Evolutionary conservation across 2,888 invertebrate genomes (phyloP), one percentile per base, ranked within the genome.

Genomic region (Dermolepida albohirtum): DNA sequence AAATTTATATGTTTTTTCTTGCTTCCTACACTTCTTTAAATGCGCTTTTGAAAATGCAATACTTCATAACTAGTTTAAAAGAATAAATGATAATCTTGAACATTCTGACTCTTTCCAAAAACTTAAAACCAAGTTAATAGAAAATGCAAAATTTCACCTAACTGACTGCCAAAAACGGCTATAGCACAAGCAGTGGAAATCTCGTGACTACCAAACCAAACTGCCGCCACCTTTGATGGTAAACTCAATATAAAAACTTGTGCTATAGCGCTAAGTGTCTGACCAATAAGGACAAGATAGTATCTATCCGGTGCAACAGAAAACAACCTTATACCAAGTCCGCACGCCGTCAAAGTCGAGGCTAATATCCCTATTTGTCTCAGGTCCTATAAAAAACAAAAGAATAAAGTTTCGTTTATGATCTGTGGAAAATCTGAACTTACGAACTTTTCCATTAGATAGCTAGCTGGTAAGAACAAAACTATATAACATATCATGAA

Each of bases 401-500:
- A 29, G 8, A 49, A 40, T 11, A 14, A 29, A 59, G 51, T 8
- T 34, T 10, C 11, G 12, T 11, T 44, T 16, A 22, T 55, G 1
- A 43, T 39, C 10, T 27, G 40, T 11, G 11, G 0, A 12, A 17
- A 34, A 16, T 54, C 10, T 27, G 12, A 12, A 65, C 65, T 65
- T 51, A 68, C 68, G 27, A 65, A 51, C 63, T 39, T 64, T 63
- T 66, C 64, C 66, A 93, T 78, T 65, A 98, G 88, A 90, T 93
- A 98, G 80, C 96, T 95, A 16, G 93, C 96, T 0, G 98, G 98
- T 79, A 98, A 93, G 79, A 98, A 96, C 73, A 97, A 89, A 10
- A 97, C 92, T 76, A 98, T 95, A 84, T 98, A 98, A 1, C 91
- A 88, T 72, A 95, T 88, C 97, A 98, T 98, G 85, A 92, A 98